These are phyloP conservation scores for Archocentrus centrarchus DNA, from an alignment of 2,113 vertebrate genomes.

Conservation along the genomic window DNA sequence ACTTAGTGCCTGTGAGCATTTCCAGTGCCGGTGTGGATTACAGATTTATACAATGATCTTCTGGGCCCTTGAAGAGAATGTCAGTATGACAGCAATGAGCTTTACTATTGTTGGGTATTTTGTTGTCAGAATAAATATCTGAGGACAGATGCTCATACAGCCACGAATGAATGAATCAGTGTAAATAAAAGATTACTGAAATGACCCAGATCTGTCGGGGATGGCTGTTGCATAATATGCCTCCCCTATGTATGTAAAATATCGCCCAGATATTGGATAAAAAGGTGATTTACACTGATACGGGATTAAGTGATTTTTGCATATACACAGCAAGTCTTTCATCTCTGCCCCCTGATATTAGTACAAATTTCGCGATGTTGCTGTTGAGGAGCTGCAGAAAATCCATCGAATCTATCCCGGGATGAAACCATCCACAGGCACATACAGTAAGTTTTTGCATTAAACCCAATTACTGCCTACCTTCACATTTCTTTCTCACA, in stretches of 20 bases:
- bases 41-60: background rate
- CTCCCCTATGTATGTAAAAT: background rate
- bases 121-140: background rate
- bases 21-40: background rate
- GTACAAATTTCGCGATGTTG: conserved; percentile 84
- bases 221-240: background rate
- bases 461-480: background rate
- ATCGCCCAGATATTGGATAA: background rate
- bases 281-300: background rate
- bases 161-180: background rate
- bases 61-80: background rate
- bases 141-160: background rate
- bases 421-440: conserved; percentile 61
- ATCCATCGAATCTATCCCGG: conserved; percentile 65
- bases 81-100: background rate
- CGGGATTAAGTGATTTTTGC: background rate
- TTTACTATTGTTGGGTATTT: background rate
- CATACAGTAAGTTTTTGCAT: conserved; percentile 76
- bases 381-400: conserved; percentile 80
- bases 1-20: fast-evolving
- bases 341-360: conserved; percentile 9
- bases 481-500: background rate
- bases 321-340: background rate
- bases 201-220: background rate
- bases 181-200: background rate